phyloP scores from a whole-genome alignment of 2,797 vertebrate species.

The Sternarchorhynchus goeldii region DNA sequence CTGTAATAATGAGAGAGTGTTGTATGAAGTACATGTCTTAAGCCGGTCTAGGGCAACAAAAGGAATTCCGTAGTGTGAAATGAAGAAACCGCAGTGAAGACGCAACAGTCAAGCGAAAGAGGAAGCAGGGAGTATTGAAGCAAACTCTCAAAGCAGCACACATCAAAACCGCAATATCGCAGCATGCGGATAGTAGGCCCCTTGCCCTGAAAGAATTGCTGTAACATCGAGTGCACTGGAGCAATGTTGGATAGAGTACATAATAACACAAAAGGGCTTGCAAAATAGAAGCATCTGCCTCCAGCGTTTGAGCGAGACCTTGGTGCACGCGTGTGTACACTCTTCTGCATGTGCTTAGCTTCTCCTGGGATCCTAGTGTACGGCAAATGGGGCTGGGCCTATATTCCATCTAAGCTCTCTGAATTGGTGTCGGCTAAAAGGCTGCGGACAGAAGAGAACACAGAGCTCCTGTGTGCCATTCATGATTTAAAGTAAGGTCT shows the following conservation, averaged over 20 bases:
- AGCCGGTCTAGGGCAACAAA: background rate
- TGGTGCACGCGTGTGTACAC: background rate
- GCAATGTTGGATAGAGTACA: background rate
- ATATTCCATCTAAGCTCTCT: constrained; percentile 8
- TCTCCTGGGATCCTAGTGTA: background rate
- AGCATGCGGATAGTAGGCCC: background rate
- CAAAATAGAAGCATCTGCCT: constrained; percentile 15
- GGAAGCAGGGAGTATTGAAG: background rate
- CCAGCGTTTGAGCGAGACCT: constrained; percentile 17
- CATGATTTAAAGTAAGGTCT: constrained; percentile 17
- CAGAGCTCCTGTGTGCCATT: constrained; percentile 17
- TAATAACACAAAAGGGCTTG: background rate
- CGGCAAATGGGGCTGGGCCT: background rate
- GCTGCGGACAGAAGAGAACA: background rate
- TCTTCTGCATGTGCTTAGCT: constrained; percentile 15
- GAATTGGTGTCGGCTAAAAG: constrained; percentile 15
- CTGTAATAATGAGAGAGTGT: constrained; percentile 23
- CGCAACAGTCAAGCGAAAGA: constrained; percentile 2
- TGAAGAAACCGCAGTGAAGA: background rate
- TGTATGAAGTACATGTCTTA: constrained; percentile 14
- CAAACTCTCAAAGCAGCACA: background rate
- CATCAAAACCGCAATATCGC: background rate
- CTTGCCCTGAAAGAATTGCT: background rate
- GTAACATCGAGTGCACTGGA: background rate
- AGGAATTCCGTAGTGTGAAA: constrained; percentile 13